phyloP scores from a whole-genome alignment of 2,888 invertebrate genomes.

The Erebia epiphron region DNA sequence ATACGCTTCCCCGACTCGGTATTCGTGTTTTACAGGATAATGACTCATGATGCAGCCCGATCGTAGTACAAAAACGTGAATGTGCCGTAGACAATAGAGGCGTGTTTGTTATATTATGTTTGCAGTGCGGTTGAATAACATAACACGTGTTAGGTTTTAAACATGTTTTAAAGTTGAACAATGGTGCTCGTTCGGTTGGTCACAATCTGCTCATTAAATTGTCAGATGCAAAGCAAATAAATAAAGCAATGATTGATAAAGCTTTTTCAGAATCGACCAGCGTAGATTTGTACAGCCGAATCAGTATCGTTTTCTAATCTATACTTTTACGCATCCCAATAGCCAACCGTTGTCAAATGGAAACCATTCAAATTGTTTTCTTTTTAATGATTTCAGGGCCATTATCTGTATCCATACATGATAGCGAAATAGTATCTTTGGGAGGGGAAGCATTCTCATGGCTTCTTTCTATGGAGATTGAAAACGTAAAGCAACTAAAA shows the following conservation, averaged over 20 bases:
- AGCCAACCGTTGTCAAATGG: too few species aligned
- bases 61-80: conserved; percentile 55
- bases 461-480: conserved; percentile 84
- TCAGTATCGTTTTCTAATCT: too few species aligned
- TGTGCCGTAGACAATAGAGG: conserved; percentile 53
- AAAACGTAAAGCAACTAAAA: conserved; percentile 80
- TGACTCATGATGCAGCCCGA: conserved; percentile 66
- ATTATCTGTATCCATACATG: conserved; percentile 83
- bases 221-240: too few species aligned
- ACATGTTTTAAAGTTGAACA: neutral
- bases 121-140: conserved; percentile 29
- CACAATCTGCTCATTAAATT: too few species aligned
- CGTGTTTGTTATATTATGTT: conserved; percentile 41
- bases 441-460: conserved; percentile 86
- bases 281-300: too few species aligned
- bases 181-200: neutral
- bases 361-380: neutral
- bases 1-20: conserved; percentile 70
- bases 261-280: too few species aligned
- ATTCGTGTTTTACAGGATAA: conserved; percentile 74
- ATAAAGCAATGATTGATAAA: too few species aligned
- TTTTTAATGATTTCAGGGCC: conserved; percentile 76
- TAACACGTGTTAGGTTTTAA: conserved; percentile 28
- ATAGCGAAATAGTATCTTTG: conserved; percentile 83
- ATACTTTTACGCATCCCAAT: too few species aligned